Conservation (phyloP, 2,888 invertebrate species). For the Hydroisotoma schaefferi region DNA sequence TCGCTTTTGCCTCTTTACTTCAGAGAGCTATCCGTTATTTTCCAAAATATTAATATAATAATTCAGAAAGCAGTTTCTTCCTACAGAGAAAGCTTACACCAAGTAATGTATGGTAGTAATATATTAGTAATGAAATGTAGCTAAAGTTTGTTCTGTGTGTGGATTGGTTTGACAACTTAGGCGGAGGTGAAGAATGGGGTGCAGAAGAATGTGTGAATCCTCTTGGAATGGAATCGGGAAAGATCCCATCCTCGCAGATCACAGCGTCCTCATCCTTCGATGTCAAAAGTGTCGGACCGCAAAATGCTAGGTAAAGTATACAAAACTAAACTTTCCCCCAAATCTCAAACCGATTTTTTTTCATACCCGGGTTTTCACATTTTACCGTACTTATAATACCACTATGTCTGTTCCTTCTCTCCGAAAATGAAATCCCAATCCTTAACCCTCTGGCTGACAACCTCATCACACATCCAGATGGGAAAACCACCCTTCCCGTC, state of each 20-base stretch:
- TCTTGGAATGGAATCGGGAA: slow-evolving; percentile 82
- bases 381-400: too few relatives aligned
- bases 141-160: too few relatives aligned
- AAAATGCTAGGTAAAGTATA: slow-evolving; percentile 73
- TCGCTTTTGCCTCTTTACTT: too few relatives aligned
- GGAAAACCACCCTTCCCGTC: background rate
- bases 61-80: too few relatives aligned
- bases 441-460: background rate
- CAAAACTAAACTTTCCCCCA: too few relatives aligned
- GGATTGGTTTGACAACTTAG: slow-evolving; percentile 24
- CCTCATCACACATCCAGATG: background rate
- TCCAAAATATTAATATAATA: too few relatives aligned
- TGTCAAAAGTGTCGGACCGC: slow-evolving; percentile 79
- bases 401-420: slow-evolving; percentile 13
- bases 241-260: slow-evolving; percentile 78
- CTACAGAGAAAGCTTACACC: too few relatives aligned
- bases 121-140: too few relatives aligned
- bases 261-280: slow-evolving; percentile 82
- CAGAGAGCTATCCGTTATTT: too few relatives aligned
- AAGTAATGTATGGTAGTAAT: too few relatives aligned
- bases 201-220: slow-evolving; percentile 68
- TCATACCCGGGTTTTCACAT: too few relatives aligned
- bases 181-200: slow-evolving; percentile 34
- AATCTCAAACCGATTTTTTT: too few relatives aligned
- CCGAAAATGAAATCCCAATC: slow-evolving; percentile 2